Base-by-base conservation (phyloP, 2,113 vertebrate species). In the Tricholaema leucomelas region DNA sequence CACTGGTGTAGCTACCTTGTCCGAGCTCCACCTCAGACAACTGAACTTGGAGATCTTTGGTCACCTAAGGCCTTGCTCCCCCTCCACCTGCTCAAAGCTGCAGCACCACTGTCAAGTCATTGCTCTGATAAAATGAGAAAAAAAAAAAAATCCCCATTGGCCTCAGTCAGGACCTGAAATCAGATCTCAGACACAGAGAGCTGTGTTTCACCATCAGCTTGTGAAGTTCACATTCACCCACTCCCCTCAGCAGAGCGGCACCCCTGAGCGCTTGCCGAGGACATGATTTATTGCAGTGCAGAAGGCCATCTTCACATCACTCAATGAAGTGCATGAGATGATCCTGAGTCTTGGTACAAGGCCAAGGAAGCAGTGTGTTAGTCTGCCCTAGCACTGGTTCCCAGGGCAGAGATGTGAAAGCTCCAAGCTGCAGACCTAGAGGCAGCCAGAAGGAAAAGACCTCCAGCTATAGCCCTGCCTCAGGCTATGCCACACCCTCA, bases 181-280 rank as follows among this genome's bases (percentile, higher is more conserved):
- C 50, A 50, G 21, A 36, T n/a, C 54, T 87, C 40, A 58, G 40
- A 9, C 18, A 20, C 9, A 25, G 27, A 3, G 13, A 65, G 23
- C 4, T 30, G 30, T 5, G 24, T 74, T 85, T 81, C 28, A 50
- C 52, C 30, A 58, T 15, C 46, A 36, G 1, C 10, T 67, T 33
- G 10, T 52, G 58, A 58, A 76, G 48, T 7, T 59, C 27, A 5
- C 3, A 0, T 0, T 0, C 56, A 42, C n/a, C 33, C 33, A 3
- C 12, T 48, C 28, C 30, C 38, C 55, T 64, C 65, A 42, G 44
- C 12, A 30, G 24, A 10, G 21, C 13, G 19, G 23, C 12, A 11
- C n/a, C 46, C 35, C 40, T 40, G 15, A 72, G 31, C 0, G 0
- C 14, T 36, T 0, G 0, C 27, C 13, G 21, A 40, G 31, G 28